Evolutionary conservation across 2,113 vertebrate species (phyloP), one percentile per base, ranked within the genome.

Genomic region (Pitta sordida): DNA sequence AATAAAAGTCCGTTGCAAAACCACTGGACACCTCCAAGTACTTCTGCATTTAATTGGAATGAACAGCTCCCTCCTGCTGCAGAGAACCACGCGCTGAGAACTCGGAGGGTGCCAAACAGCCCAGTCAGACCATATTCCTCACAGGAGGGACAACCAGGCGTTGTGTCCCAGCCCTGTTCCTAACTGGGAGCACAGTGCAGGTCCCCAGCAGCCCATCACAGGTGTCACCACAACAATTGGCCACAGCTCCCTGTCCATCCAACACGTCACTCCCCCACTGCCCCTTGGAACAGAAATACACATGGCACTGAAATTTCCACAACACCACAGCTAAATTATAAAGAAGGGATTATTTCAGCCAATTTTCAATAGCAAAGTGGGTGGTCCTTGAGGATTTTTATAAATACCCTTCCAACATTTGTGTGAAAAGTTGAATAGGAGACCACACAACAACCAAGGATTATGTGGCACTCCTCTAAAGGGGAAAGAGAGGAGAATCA

Each of bases 221-320:
- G 96, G 94, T 88, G 80, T 96, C 96, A 81, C 97, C 95, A 0
- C 97, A 97, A 97, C 97, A 96, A 96, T 97, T 90, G 69, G 87
- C 86, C 96, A 93, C 34, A 39, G 83, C 76, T 37, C 97, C 97
- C 91, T 46, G 87, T 22, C 97, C 98, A 26, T 90, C 97, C 96
- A 97, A 96, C 17, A 96, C 44, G 14, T 96, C 97, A 58, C 89
- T 93, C 36, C 97, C 95, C 97, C 98, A 97, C 86, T 98, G 97
- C 52, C 98, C 98, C 98, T 98, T 96, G 6, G 68, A 97, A 91
- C 64, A 95, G 75, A 83, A 97, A 65, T 36, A 82, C 49, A 89
- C 73, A 91, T 19, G 78, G 68, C 91, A 85, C 96, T 97, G n/a
- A 90, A 86, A 93, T 91, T 94, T 92, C 23, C 8, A 93, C 92